phyloP scores from a whole-genome alignment of 92 coral and sea anemone species.

The Hydrozoanthus gracilis region DNA sequence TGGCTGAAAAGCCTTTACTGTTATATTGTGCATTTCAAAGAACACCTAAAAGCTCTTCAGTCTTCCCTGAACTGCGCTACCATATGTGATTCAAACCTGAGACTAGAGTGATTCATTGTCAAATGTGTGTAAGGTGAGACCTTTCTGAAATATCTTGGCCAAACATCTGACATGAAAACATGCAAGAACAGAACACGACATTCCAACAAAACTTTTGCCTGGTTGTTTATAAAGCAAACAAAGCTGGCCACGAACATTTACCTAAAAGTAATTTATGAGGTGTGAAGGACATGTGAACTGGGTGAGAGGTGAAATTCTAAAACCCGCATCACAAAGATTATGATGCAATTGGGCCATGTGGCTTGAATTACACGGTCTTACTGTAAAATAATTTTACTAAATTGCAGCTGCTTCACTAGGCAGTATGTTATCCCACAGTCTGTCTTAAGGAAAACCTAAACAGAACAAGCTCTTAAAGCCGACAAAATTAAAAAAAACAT shows the following conservation, averaged over 20 bases:
- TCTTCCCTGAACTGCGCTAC: not conserved
- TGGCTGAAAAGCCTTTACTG: no score
- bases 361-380: conserved; percentile 26
- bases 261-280: conserved; percentile 31
- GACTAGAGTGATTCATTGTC: conserved; percentile 28
- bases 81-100: not conserved
- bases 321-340: not conserved
- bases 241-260: conserved; percentile 23
- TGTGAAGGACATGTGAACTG: conserved; percentile 20
- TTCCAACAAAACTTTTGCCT: conserved; percentile 5
- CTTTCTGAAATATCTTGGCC: not conserved
- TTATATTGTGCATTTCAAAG: not conserved
- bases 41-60: not conserved
- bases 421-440: no score
- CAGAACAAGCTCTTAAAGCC: not conserved
- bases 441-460: not conserved
- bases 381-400: not conserved
- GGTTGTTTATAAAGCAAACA: conserved; percentile 38
- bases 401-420: not conserved
- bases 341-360: conserved; percentile 21
- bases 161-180: conserved; percentile 29
- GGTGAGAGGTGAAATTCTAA: not conserved
- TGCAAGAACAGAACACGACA: conserved; percentile 32
- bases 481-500: not conserved
- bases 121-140: conserved; percentile 25